phyloP scores from a whole-genome alignment of 2,797 vertebrate species.

The Parambassis ranga region DNA sequence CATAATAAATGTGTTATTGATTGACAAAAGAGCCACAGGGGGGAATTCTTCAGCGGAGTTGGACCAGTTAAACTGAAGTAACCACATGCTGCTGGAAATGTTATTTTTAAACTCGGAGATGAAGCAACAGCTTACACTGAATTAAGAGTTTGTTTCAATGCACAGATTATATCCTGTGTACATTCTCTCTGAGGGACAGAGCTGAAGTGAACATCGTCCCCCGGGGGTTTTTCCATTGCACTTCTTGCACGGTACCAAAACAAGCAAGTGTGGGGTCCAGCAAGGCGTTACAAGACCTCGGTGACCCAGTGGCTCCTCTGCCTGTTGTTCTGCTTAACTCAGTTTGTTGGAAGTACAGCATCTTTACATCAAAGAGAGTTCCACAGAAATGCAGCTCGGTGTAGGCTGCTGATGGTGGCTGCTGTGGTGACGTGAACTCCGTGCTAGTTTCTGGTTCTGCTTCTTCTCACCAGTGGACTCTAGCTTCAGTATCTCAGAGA shows the following conservation, averaged over 20 bases:
- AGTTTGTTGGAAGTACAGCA: no score
- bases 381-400: no score
- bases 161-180: not conserved
- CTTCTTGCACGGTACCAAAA: constrained; percentile 14
- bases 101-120: not conserved
- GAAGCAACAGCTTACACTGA: not conserved
- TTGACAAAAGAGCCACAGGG: not conserved
- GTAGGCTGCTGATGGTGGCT: no score
- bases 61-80: not conserved
- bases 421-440: no score
- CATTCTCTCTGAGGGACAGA: not conserved
- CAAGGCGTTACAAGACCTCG: not conserved
- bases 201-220: not conserved
- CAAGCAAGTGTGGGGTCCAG: not conserved
- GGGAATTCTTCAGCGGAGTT: not conserved
- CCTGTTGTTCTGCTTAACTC: no score
- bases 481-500: no score
- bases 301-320: no score
- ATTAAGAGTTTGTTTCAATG: not conserved
- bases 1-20: not conserved
- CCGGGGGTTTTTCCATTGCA: constrained; percentile 30
- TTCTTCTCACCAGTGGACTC: no score
- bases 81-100: not conserved
- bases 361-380: no score
- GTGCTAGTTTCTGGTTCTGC: no score